A percentile compares a stretch with the other conserved stretches of the same genome.
Evolutionary conservation across 2,113 vertebrate species (phyloP).

Genomic region (Pseudolaguvia tuberculata): DNA sequence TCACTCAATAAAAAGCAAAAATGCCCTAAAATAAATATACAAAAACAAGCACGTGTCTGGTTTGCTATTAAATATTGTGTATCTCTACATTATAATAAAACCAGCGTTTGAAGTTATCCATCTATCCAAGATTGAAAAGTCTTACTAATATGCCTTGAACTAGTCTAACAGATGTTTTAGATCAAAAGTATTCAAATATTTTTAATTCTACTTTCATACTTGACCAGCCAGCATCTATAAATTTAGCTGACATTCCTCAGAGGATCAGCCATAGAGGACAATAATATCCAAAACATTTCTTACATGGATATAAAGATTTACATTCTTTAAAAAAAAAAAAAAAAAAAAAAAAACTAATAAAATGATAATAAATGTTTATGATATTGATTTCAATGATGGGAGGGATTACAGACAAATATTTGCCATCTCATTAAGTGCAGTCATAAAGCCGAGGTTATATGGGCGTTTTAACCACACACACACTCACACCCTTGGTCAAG

Average conservation of each 20-base stretch:
- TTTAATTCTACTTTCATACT: neutral
- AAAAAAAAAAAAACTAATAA: no score
- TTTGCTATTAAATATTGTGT: no score
- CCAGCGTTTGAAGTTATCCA: no score
- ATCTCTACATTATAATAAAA: no score
- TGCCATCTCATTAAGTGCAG: neutral
- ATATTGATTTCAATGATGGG: neutral
- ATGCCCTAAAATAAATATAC: no score
- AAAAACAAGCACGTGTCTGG: no score
- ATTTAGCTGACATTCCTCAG: neutral
- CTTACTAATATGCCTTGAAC: neutral
- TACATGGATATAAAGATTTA: no score
- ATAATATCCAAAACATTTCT: no score
- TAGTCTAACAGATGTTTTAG: neutral
- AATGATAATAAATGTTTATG: neutral
- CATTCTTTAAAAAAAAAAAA: no score
- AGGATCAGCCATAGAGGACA: neutral
- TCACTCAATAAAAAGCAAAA: no score
- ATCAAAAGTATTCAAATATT: neutral
- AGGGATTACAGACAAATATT: neutral
- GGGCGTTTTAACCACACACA: neutral
- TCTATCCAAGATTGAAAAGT: no score
- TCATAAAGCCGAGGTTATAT: neutral
- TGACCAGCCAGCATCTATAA: neutral
- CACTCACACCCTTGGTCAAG: neutral